Base-by-base conservation (phyloP, 1,140 invertebrate genomes). In the Drosophila orena region DNA sequence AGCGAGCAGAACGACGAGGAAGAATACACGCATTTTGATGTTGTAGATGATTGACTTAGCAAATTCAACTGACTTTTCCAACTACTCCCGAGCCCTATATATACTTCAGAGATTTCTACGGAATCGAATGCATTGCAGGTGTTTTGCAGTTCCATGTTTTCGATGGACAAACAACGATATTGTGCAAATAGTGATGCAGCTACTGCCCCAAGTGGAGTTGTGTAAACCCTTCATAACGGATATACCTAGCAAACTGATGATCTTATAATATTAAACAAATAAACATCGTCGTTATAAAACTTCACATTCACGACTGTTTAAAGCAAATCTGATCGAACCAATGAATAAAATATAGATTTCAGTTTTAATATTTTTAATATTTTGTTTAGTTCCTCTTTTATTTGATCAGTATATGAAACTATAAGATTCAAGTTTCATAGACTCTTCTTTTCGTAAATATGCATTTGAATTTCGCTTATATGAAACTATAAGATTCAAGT, bases 1-100 rank as follows among this genome's bases (percentile, higher is more conserved):
- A 34, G 65, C 65, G n/a, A 69, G 34, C 14, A 69, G 57, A 22
- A 49, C 57, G 53, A 69, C 14, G 58, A 69, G 27, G 20, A 69
- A 44, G 10, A 53, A 30, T 12, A 60, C 22, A 24, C 65, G 65
- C 65, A 69, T 69, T 38, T 69, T 52, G 6, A 47, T 15, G 52
- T 47, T 24, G 4, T 46, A 14, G 46, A 27, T 14, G 35, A 43
- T 20, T 72, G 49, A 40, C 58, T 40, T 27, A 42, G 27, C 49
- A 55, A 74, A 37, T 64, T 60, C 5, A 50, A 64, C 52, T 70
- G 65, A 56, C 17, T 17, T 11, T 0, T 17, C 3, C 3, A 3
- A 2, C 4, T 17, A 30, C 10, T 4, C 5, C 8, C 3, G 5
- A 2, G 22, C n/a, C n/a, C 38, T 56, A 55, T 74, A 55, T 74